Conservation (phyloP, 2,797 vertebrate species). For the Pelobates cultripes region DNA sequence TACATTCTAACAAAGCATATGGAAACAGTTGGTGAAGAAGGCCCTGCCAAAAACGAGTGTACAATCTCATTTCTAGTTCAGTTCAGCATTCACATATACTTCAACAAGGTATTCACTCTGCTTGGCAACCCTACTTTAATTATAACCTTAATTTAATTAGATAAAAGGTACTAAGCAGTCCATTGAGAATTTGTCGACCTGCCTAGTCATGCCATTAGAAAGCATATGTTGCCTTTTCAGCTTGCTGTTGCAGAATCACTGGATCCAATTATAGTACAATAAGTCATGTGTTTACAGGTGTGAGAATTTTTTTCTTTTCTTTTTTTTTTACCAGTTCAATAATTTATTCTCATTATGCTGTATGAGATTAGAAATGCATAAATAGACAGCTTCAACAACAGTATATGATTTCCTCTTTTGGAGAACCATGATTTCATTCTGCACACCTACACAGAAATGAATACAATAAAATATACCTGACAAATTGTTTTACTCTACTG, state of each 20-base stretch:
- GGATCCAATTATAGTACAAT: background rate
- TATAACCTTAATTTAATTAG: slow-evolving; percentile 15
- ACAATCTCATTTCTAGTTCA: background rate
- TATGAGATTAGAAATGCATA: too few relatives aligned
- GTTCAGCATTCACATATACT: background rate
- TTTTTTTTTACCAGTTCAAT: background rate
- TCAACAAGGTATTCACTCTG: background rate
- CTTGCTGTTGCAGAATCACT: background rate
- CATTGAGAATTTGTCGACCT: slow-evolving; percentile 10
- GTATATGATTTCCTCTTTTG: too few relatives aligned
- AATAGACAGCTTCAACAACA: too few relatives aligned
- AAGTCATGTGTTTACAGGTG: background rate
- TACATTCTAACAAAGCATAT: too few relatives aligned
- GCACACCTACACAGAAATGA: too few relatives aligned
- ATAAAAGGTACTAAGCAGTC: background rate
- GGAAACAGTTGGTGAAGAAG: too few relatives aligned
- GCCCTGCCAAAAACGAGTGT: too few relatives aligned
- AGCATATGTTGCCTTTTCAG: slow-evolving; percentile 2
- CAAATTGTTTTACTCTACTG: too few relatives aligned
- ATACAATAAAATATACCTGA: too few relatives aligned
- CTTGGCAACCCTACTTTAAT: slow-evolving; percentile 2
- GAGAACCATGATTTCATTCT: too few relatives aligned
- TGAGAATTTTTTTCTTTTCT: background rate
- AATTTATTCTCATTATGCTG: background rate
- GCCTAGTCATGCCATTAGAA: slow-evolving; percentile 17